These are phyloP conservation scores for Ptychoptera contaminata DNA, from an alignment of 2,888 invertebrate genomes.

Conservation along the genomic window DNA sequence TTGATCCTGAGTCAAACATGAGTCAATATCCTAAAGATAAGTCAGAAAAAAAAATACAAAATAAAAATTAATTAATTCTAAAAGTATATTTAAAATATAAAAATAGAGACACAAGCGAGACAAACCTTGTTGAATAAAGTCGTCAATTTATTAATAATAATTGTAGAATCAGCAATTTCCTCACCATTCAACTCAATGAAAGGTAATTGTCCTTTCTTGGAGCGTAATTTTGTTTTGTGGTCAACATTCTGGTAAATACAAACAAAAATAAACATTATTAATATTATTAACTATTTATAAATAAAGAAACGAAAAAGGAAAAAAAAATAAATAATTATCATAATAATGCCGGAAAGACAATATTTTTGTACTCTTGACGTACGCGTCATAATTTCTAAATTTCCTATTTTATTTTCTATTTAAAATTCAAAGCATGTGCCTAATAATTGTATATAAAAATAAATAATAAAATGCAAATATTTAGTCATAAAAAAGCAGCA, in stretches of 20 bases:
- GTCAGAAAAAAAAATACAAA: background rate
- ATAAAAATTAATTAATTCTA: background rate
- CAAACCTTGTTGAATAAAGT: constrained; percentile 53
- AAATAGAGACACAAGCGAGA: background rate
- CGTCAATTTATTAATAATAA: constrained; percentile 77
- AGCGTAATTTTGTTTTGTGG: constrained; percentile 85
- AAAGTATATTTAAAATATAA: too few species aligned
- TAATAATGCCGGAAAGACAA: too few species aligned
- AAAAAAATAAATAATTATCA: too few species aligned
- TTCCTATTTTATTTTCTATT: too few species aligned
- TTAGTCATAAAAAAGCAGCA: too few species aligned
- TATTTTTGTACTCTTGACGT: too few species aligned
- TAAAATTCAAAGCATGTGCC: too few species aligned
- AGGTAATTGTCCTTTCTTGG: constrained; percentile 86
- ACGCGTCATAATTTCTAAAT: too few species aligned
- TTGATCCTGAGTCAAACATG: constrained; percentile 67
- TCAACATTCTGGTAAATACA: constrained; percentile 69
- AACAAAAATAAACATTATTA: constrained; percentile 10
- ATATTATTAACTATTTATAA: constrained; percentile 1
- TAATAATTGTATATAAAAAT: too few species aligned
- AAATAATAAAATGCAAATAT: too few species aligned
- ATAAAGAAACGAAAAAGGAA: too few species aligned
- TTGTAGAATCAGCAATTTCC: constrained; percentile 82
- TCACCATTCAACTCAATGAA: constrained; percentile 91
- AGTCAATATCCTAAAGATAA: constrained; percentile 69